These are phyloP conservation scores for Nymphalis c-album DNA, from an alignment of 2,888 invertebrate genomes.

Conservation along the genomic window DNA sequence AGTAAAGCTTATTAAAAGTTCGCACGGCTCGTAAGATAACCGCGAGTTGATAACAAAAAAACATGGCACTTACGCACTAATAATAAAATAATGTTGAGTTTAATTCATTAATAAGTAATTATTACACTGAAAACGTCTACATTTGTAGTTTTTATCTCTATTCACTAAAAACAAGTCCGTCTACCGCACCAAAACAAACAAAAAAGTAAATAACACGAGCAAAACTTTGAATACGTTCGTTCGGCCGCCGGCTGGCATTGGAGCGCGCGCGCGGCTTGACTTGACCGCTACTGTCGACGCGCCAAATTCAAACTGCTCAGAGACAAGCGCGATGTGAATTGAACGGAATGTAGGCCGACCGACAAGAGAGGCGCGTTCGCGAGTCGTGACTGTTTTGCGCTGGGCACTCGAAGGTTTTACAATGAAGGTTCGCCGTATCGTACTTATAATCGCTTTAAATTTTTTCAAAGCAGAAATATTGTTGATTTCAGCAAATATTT, in stretches of 20 bases:
- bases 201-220: constrained; percentile 57
- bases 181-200: constrained; percentile 48
- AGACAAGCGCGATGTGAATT: constrained; percentile 38
- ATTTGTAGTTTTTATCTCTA: constrained; percentile 41
- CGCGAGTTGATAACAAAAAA: constrained; percentile 56
- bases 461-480: constrained; percentile 28
- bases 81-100: constrained; percentile 28
- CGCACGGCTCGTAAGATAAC: constrained; percentile 64
- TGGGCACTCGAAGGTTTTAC: constrained; percentile 35
- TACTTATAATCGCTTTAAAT: constrained; percentile 39
- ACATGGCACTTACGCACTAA: constrained; percentile 55
- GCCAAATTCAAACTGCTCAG: constrained; percentile 72
- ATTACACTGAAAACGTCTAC: constrained; percentile 35
- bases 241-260: constrained; percentile 53
- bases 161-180: constrained; percentile 47
- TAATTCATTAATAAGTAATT: constrained; percentile 31
- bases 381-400: constrained; percentile 33
- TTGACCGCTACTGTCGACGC: constrained; percentile 56
- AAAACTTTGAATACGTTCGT: constrained; percentile 56
- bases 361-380: constrained; percentile 29
- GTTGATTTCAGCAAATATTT: constrained; percentile 37
- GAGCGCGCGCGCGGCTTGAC: constrained; percentile 60
- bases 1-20: constrained; percentile 69
- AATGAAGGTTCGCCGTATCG: constrained; percentile 35
- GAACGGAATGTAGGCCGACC: constrained; percentile 40